These are phyloP conservation scores for Autographa gamma DNA, from an alignment of 2,888 invertebrate genomes.

Conservation along the genomic window DNA sequence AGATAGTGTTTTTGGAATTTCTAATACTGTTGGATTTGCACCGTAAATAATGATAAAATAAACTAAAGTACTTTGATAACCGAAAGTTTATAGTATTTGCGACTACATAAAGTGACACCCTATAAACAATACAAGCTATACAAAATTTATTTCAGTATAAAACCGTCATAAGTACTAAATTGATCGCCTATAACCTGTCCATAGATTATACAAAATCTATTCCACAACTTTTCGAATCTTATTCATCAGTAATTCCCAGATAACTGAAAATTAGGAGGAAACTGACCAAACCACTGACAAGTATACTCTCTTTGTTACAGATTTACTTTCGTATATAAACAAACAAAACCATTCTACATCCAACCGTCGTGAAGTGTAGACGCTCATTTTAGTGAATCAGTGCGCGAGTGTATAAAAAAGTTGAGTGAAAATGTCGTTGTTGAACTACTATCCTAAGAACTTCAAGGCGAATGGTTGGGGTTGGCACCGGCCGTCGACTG, in stretches of 20 bases:
- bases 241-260: not conserved
- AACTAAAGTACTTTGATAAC: too few species aligned
- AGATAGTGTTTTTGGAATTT: too few species aligned
- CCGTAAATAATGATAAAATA: too few species aligned
- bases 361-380: slow-evolving; percentile 52
- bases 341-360: slow-evolving; percentile 51
- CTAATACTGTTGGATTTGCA: too few species aligned
- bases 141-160: too few species aligned
- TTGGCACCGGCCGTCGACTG: slow-evolving; percentile 78
- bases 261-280: slow-evolving; percentile 5
- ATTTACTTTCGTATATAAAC: slow-evolving; percentile 41
- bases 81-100: too few species aligned
- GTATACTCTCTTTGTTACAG: slow-evolving; percentile 62
- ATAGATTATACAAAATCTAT: not conserved
- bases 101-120: too few species aligned
- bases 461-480: slow-evolving; percentile 86
- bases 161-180: not conserved
- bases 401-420: slow-evolving; percentile 36
- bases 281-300: slow-evolving; percentile 25
- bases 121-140: too few species aligned
- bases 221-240: not conserved
- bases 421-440: slow-evolving; percentile 52
- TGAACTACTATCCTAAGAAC: slow-evolving; percentile 83
- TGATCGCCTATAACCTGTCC: not conserved
- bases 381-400: slow-evolving; percentile 52